phyloP scores from a whole-genome alignment of 2,113 vertebrate species.

The Chloebia gouldiae region DNA sequence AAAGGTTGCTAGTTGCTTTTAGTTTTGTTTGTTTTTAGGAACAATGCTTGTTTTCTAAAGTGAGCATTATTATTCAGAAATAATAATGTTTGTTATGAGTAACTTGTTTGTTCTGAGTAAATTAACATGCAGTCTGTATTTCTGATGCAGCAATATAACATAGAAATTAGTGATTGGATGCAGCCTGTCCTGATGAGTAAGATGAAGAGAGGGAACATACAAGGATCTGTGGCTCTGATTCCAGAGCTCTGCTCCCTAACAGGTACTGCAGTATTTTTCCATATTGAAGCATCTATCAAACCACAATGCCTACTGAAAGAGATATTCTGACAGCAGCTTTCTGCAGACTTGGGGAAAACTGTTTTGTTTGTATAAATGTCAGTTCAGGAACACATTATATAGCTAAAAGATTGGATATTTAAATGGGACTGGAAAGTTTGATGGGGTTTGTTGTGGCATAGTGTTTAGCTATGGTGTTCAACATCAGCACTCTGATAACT shows the following conservation, averaged over 20 bases:
- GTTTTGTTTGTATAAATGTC: not conserved
- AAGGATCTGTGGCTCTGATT: constrained; percentile 83
- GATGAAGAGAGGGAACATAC: constrained; percentile 72
- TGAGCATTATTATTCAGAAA: not conserved
- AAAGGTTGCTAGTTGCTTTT: not conserved
- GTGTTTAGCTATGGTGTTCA: not conserved
- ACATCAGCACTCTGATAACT: not conserved
- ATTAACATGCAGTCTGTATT: not conserved
- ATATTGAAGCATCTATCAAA: not conserved
- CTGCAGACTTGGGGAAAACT: not conserved
- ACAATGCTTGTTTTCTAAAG: not conserved
- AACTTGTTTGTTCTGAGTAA: not conserved
- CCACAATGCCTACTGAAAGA: not conserved
- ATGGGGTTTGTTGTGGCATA: not conserved
- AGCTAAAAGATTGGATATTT: not conserved
- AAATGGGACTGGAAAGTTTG: not conserved
- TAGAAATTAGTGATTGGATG: constrained; percentile 83
- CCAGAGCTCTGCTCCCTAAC: constrained; percentile 94
- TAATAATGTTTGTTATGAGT: not conserved
- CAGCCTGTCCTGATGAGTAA: constrained; percentile 89
- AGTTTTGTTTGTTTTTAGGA: not conserved
- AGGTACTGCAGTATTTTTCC: constrained; percentile 68
- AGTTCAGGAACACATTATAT: not conserved
- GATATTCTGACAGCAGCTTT: not conserved
- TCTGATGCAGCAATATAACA: constrained; percentile 83